Percentiles rank a stretch among this genome's conserved stretches.
phyloP scores from a whole-genome alignment of 2,797 vertebrate species.

The Ispidina picta region DNA sequence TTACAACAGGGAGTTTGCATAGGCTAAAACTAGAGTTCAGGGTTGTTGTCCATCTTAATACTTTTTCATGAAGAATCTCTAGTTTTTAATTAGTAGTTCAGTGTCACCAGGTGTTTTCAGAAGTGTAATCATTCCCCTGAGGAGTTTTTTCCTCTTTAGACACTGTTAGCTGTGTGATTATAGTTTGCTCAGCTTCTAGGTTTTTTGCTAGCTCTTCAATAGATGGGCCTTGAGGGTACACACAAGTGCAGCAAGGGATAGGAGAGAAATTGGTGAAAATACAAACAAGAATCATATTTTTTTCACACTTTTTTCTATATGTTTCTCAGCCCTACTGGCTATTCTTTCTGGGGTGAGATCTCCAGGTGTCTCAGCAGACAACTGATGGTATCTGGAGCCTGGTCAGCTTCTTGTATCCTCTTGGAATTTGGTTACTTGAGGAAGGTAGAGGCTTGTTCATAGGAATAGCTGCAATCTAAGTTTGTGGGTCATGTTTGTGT shows the following conservation, averaged over 20 bases:
- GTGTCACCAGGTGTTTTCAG: neutral
- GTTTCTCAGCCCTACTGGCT: neutral
- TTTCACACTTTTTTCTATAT: neutral
- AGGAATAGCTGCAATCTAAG: neutral
- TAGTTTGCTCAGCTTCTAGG: conserved; percentile 53
- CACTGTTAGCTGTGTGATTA: conserved; percentile 42
- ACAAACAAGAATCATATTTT: neutral
- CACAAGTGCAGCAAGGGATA: neutral
- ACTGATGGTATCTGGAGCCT: neutral
- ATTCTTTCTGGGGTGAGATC: neutral
- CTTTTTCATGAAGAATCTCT: neutral
- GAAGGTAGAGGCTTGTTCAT: neutral
- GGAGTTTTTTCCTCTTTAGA: neutral
- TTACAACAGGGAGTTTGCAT: neutral
- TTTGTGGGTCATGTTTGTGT: neutral
- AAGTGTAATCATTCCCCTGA: neutral
- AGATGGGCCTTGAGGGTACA: conserved; percentile 3
- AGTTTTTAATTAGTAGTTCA: neutral
- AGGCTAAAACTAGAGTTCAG: neutral
- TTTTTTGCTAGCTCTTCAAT: conserved; percentile 66
- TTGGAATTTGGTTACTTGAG: neutral
- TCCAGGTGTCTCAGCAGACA: neutral
- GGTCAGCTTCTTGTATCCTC: neutral
- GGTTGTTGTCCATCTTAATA: neutral
- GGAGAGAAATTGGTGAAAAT: neutral